Conservation (phyloP, 1,140 invertebrate species). For the Drosophila cardini region DNA sequence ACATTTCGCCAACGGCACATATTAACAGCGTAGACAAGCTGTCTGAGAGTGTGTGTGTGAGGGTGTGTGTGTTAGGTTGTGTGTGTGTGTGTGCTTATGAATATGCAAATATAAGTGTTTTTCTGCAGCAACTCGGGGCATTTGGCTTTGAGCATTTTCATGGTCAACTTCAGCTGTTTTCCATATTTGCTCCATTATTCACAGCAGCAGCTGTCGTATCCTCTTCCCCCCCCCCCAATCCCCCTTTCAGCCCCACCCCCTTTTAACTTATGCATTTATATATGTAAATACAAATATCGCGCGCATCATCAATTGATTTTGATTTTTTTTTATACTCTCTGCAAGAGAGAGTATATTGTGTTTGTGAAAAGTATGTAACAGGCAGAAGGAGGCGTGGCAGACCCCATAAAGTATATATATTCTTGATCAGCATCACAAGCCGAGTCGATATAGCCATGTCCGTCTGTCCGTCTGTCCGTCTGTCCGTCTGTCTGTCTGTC, state of each 20-base stretch:
- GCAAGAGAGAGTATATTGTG: too few relatives aligned
- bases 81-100: slow-evolving; percentile 57
- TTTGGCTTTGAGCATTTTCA: slow-evolving; percentile 62
- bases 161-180: slow-evolving; percentile 64
- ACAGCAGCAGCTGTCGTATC: slow-evolving; percentile 14
- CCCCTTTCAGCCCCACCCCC: neutral
- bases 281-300: slow-evolving; percentile 22
- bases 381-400: too few relatives aligned
- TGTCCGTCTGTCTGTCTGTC: too few relatives aligned
- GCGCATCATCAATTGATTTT: slow-evolving; percentile 23
- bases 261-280: slow-evolving; percentile 5
- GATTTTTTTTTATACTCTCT: too few relatives aligned
- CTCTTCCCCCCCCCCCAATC: neutral
- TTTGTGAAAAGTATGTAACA: too few relatives aligned
- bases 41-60: neutral
- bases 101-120: slow-evolving; percentile 65
- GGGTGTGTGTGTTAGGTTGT: slow-evolving; percentile 2
- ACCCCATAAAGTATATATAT: too few relatives aligned
- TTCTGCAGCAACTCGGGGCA: slow-evolving; percentile 37
- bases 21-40: slow-evolving; percentile 24
- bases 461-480: too few relatives aligned
- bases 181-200: slow-evolving; percentile 30
- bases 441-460: too few relatives aligned
- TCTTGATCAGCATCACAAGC: too few relatives aligned
- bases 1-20: slow-evolving; percentile 55